phyloP scores from a whole-genome alignment of 2,888 invertebrate species.

The Drosophila recens region DNA sequence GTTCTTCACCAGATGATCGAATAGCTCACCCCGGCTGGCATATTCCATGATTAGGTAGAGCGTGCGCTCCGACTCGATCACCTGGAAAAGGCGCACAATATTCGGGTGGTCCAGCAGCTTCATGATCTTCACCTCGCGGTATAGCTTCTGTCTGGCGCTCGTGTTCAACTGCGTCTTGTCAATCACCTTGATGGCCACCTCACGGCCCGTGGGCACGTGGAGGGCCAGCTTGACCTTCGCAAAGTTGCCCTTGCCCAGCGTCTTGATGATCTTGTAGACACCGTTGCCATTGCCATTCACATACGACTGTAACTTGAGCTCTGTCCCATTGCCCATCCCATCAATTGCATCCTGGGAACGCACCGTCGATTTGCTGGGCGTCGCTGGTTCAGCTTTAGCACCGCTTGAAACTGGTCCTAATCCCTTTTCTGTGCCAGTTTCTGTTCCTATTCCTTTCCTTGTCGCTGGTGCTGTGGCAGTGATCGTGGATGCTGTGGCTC shows the following conservation, averaged over 20 bases:
- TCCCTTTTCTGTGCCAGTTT: conserved; percentile 2
- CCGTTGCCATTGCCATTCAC: conserved; percentile 88
- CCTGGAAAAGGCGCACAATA: conserved; percentile 99
- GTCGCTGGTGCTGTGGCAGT: background rate
- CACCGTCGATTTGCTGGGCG: conserved; percentile 47
- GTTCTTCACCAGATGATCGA: conserved; percentile 99
- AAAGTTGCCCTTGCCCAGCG: conserved; percentile 99
- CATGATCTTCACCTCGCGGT: conserved; percentile 96
- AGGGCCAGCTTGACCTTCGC: conserved; percentile 99
- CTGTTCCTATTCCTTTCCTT: background rate
- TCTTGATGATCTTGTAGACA: conserved; percentile 99
- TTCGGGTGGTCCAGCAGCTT: conserved; percentile 99
- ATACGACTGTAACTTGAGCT: conserved; percentile 64
- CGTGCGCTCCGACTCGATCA: conserved; percentile 99
- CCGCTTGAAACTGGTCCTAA: conserved; percentile 10
- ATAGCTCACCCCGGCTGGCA: conserved; percentile 99
- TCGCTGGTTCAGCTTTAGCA: conserved; percentile 53
- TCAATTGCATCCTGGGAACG: conserved; percentile 54
- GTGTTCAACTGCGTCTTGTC: conserved; percentile 99
- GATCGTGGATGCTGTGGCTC: background rate
- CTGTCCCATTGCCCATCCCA: conserved; percentile 50
- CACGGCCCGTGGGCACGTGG: conserved; percentile 99
- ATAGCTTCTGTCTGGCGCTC: conserved; percentile 98
- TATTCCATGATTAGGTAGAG: conserved; percentile 99
- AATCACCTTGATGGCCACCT: conserved; percentile 99